A percentile compares a stretch with the other conserved stretches of the same genome.
phyloP scores from a whole-genome alignment of 2,113 vertebrate genomes.

The Blennius ocellaris region DNA sequence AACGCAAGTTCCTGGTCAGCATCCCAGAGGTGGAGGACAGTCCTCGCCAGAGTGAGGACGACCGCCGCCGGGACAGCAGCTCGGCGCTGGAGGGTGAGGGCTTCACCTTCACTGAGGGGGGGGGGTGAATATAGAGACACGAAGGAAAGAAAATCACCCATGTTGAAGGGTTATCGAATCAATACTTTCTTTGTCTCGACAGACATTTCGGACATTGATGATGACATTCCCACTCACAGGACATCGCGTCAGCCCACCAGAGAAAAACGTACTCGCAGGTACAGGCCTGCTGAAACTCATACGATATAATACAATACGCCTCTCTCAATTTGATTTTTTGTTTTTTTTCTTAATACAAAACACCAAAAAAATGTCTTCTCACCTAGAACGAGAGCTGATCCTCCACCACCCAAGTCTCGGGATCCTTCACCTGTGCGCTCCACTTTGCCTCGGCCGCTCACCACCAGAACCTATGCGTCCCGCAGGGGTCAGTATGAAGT shows the following conservation, averaged over 20 bases:
- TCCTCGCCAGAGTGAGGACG: constrained; percentile 82
- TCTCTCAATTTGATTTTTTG: no score
- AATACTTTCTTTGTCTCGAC: constrained; percentile 4
- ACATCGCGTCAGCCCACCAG: constrained; percentile 64
- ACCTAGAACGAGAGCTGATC: constrained; percentile 73
- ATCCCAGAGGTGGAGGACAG: constrained; percentile 88
- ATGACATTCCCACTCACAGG: constrained; percentile 71
- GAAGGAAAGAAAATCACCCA: not conserved
- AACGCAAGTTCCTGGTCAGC: constrained; percentile 91
- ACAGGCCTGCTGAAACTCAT: not conserved
- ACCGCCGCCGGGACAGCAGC: constrained; percentile 80
- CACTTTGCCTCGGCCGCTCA: constrained; percentile 66
- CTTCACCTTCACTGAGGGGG: no score
- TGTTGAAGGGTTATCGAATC: not conserved
- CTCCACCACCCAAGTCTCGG: constrained; percentile 64
- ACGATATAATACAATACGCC: no score
- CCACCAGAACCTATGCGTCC: constrained; percentile 46
- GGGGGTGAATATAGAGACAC: not conserved
- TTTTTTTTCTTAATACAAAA: no score
- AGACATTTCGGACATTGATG: constrained; percentile 93
- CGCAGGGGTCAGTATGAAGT: constrained; percentile 75
- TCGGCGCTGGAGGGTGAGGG: constrained; percentile 90
- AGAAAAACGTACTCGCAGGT: constrained; percentile 82
- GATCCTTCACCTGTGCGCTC: constrained; percentile 78
- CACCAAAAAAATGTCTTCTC: not conserved